These are phyloP conservation scores for Hestina assimilis DNA, from an alignment of 1,140 invertebrate genomes.

Conservation along the genomic window DNA sequence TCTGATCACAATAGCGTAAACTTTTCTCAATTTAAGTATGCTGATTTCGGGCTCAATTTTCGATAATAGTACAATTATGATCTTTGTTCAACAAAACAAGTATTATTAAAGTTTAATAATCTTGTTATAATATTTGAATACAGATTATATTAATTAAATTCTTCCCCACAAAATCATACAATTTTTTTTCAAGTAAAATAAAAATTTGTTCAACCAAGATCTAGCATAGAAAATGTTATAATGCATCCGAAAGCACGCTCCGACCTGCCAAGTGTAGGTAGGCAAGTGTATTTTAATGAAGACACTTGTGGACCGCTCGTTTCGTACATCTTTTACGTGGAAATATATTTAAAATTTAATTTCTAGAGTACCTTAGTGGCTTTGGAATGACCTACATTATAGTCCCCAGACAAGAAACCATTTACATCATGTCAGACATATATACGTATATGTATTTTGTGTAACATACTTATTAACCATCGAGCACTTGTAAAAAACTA, in stretches of 20 bases:
- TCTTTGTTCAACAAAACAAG: no score
- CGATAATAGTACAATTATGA: no score
- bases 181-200: no score
- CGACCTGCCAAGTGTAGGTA: neutral
- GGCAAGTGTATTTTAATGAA: constrained; percentile 9
- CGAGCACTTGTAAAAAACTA: no score
- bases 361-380: neutral
- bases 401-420: neutral
- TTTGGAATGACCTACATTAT: neutral
- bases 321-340: neutral
- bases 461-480: neutral
- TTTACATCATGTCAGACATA: no score
- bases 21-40: no score
- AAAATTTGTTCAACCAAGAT: neutral
- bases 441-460: neutral
- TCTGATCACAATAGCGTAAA: no score
- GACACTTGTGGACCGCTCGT: constrained; percentile 1
- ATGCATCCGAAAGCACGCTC: neutral
- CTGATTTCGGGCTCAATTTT: no score
- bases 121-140: no score
- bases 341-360: constrained; percentile 6
- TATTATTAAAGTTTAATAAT: no score
- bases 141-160: no score
- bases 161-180: no score
- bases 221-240: neutral